Percentiles rank a stretch among this genome's conserved stretches.
These are phyloP conservation scores for Acrobasis repandana DNA, from an alignment of 2,888 invertebrate species.

Conservation along the genomic window DNA sequence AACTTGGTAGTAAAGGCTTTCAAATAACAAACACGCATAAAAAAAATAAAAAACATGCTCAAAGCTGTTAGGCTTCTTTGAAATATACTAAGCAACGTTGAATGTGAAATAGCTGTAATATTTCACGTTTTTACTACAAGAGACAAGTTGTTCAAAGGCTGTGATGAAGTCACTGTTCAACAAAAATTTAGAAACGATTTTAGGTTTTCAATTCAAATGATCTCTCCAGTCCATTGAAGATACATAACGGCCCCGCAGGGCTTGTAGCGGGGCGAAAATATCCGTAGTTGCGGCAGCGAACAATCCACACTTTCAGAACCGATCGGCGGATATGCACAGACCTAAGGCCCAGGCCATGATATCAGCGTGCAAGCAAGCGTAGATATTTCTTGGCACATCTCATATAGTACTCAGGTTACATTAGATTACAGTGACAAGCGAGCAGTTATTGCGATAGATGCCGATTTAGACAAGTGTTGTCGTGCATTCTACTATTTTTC, in stretches of 20 bases:
- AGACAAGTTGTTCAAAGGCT: neutral
- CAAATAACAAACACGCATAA: too few species aligned
- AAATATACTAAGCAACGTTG: too few species aligned
- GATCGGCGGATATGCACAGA: conserved; percentile 9
- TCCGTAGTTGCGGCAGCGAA: conserved; percentile 11
- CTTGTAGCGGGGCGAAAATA: conserved; percentile 11
- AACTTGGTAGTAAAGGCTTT: too few species aligned
- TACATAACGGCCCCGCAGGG: conserved; percentile 14
- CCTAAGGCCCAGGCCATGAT: neutral
- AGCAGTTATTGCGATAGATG: too few species aligned
- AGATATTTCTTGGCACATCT: too few species aligned
- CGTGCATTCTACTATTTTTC: too few species aligned
- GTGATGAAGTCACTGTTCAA: conserved; percentile 10
- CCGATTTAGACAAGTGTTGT: too few species aligned
- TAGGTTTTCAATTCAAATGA: conserved; percentile 10
- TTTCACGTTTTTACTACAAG: neutral
- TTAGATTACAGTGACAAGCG: too few species aligned
- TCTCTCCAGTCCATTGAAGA: conserved; percentile 15
- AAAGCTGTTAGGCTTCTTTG: too few species aligned
- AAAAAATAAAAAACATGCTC: too few species aligned
- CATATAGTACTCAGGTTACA: too few species aligned
- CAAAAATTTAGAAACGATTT: neutral
- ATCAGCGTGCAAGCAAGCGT: neutral
- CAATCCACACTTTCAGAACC: conserved; percentile 16
- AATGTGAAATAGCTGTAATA: too few species aligned